These are phyloP conservation scores for Lepidocolaptes lacrymiger DNA, from an alignment of 2,797 vertebrate species.

Conservation along the genomic window DNA sequence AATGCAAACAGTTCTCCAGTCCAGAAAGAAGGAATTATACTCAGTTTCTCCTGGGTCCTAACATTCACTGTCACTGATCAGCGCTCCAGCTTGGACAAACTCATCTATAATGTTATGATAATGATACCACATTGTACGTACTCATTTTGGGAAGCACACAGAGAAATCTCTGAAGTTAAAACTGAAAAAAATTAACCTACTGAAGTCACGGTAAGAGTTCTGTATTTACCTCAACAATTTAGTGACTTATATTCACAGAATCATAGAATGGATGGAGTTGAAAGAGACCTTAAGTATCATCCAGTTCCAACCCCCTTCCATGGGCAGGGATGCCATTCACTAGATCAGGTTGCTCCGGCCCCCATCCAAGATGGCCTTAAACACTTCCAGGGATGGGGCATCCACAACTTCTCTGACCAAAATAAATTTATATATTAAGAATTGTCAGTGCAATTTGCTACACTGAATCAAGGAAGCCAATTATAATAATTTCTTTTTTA, in stretches of 20 bases:
- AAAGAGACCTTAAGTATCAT: background rate
- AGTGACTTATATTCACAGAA: background rate
- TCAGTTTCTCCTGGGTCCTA: background rate
- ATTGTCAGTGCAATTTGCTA: background rate
- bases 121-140: rapidly evolving
- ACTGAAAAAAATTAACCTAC: background rate
- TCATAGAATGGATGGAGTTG: background rate
- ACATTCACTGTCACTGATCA: background rate
- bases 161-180: background rate
- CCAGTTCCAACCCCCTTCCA: background rate
- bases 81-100: background rate
- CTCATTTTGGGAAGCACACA: background rate
- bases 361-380: background rate
- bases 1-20: background rate
- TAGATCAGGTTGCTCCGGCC: background rate
- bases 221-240: background rate
- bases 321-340: background rate
- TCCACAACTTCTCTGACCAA: background rate
- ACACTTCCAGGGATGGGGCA: background rate
- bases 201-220: background rate
- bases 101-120: background rate
- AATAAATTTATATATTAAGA: background rate
- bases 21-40: background rate
- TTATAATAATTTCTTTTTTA: background rate
- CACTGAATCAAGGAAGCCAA: background rate